phyloP scores from a whole-genome alignment of 2,797 vertebrate genomes.

The Otus scops region DNA sequence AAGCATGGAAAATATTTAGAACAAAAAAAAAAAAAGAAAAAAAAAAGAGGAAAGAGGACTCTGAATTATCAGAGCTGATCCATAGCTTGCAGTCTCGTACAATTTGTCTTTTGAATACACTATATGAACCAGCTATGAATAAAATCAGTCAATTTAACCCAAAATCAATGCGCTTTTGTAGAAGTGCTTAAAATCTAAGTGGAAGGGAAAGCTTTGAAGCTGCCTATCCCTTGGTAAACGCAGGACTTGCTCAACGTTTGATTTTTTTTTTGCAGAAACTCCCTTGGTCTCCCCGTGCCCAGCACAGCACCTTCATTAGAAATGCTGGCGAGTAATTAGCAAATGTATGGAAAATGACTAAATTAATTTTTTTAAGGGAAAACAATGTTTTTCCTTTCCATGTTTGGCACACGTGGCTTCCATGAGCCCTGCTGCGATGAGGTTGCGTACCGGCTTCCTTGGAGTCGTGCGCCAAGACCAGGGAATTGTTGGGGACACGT shows the following conservation, averaged over 20 bases:
- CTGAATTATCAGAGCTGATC: conserved; percentile 48
- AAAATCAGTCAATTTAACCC: conserved; percentile 75
- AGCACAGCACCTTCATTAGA: neutral
- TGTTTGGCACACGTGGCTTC: neutral
- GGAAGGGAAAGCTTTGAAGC: conserved; percentile 72
- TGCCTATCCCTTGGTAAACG: conserved; percentile 43
- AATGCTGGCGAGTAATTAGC: conserved; percentile 41
- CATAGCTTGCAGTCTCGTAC: conserved; percentile 48
- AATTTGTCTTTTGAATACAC: conserved; percentile 67
- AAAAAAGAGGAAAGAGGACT: neutral
- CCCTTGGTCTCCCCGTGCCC: neutral
- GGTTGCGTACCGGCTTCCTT: neutral
- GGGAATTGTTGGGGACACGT: neutral
- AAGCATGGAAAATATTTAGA: conserved; percentile 63
- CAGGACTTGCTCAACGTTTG: conserved; percentile 15
- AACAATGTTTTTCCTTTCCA: neutral
- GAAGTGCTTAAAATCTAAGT: conserved; percentile 72
- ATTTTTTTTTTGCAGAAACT: conserved; percentile 26
- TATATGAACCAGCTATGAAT: conserved; percentile 65
- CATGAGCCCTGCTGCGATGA: fast-evolving
- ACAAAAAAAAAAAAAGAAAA: neutral
- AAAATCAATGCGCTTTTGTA: conserved; percentile 73
- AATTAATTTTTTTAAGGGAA: neutral
- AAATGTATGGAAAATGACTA: neutral
- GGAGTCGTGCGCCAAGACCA: fast-evolving